A percentile compares a stretch with the other conserved stretches of the same genome.
These are phyloP conservation scores for Gila orcuttii DNA, from an alignment of 2,113 vertebrate species.

Conservation along the genomic window DNA sequence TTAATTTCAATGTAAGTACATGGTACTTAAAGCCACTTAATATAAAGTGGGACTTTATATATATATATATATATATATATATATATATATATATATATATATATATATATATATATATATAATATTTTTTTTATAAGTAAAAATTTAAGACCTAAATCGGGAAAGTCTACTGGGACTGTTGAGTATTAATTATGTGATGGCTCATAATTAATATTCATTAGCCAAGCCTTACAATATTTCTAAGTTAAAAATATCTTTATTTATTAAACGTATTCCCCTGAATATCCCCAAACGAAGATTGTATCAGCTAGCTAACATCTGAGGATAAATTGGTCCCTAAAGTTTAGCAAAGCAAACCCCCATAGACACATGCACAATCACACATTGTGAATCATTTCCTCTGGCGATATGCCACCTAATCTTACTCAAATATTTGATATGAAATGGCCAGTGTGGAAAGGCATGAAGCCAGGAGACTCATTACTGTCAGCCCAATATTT, in stretches of 20 bases:
- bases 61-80: no score
- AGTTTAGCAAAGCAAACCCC: not conserved
- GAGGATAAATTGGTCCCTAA: not conserved
- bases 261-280: not conserved
- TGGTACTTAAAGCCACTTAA: no score
- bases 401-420: constrained; percentile 37
- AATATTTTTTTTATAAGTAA: no score
- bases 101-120: no score
- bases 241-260: not conserved
- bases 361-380: not conserved
- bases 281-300: not conserved
- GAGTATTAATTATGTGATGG: no score
- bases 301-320: not conserved
- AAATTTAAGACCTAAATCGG: no score
- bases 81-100: no score
- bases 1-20: no score
- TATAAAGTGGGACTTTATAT: no score
- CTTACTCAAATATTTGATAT: constrained; percentile 55
- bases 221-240: not conserved
- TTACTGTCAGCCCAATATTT: constrained; percentile 6
- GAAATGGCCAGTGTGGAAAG: constrained; percentile 40
- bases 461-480: constrained; percentile 15
- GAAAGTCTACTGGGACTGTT: no score
- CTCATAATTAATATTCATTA: no score
- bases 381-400: constrained; percentile 10